phyloP scores from a whole-genome alignment of 1,140 invertebrate genomes.

The Periplaneta americana region DNA sequence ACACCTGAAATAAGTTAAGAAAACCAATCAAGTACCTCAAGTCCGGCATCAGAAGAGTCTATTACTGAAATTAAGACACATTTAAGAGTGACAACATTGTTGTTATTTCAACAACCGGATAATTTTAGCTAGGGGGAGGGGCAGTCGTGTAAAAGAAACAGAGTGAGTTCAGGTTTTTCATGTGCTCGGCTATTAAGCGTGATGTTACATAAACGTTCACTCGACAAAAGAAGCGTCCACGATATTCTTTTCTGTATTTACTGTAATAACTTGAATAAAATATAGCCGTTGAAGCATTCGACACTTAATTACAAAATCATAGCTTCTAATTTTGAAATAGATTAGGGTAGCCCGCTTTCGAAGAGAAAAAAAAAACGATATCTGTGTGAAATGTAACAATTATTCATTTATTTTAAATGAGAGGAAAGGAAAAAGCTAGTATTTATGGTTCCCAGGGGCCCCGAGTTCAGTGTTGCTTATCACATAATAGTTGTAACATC shows the following conservation, averaged over 20 bases:
- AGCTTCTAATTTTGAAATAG: too few relatives aligned
- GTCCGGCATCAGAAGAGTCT: neutral
- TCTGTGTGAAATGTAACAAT: too few relatives aligned
- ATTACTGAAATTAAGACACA: neutral
- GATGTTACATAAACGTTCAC: neutral
- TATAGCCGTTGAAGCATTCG: too few relatives aligned
- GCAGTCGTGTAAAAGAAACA: neutral
- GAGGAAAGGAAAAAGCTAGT: too few relatives aligned
- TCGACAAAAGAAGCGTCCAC: neutral
- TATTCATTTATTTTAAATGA: too few relatives aligned
- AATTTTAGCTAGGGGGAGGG: neutral
- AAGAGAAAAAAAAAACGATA: too few relatives aligned
- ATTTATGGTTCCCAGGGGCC: too few relatives aligned
- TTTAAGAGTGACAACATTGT: neutral
- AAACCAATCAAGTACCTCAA: neutral
- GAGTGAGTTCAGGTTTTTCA: neutral
- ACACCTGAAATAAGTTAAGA: neutral
- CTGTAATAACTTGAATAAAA: neutral
- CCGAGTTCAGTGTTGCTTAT: too few relatives aligned
- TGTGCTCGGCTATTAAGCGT: neutral
- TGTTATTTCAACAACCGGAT: neutral
- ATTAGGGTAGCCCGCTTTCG: too few relatives aligned
- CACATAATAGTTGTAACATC: neutral
- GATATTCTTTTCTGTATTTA: too few relatives aligned
- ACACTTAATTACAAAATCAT: too few relatives aligned